Percentiles rank a stretch among this genome's conserved stretches.
Conservation (phyloP, 2,113 vertebrate species). For the Rhynchopsitta pachyrhyncha region DNA sequence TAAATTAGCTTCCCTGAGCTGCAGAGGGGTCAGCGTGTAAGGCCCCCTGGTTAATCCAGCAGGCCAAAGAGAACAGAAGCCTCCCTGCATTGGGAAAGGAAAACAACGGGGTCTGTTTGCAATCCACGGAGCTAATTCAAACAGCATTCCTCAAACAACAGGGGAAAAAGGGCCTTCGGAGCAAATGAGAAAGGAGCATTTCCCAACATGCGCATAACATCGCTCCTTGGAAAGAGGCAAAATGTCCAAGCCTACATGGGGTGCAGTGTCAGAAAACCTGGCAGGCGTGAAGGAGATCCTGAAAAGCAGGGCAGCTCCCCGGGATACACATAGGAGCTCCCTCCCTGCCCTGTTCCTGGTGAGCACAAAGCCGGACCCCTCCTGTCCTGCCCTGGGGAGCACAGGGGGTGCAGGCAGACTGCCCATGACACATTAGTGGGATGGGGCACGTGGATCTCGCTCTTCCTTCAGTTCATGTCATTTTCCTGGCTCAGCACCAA, state of each 20-base stretch:
- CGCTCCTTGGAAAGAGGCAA: background rate
- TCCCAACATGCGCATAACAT: background rate
- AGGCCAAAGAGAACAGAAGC: constrained; percentile 61
- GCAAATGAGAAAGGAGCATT: background rate
- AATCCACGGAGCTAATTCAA: constrained; percentile 64
- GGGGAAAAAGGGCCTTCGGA: constrained; percentile 48
- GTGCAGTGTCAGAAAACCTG: background rate
- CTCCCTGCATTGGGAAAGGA: constrained; percentile 63
- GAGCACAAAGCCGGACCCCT: accelerated
- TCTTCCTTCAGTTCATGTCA: background rate
- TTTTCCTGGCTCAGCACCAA: background rate
- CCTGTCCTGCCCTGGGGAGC: accelerated
- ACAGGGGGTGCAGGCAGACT: background rate
- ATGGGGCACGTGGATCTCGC: accelerated
- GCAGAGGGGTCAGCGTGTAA: constrained; percentile 58
- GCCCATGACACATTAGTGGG: accelerated
- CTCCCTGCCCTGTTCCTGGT: background rate
- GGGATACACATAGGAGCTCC: accelerated
- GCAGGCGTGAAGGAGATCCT: background rate
- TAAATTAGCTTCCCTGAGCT: constrained; percentile 65
- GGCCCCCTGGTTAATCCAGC: constrained; percentile 62
- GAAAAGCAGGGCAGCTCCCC: background rate
- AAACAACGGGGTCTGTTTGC: constrained; percentile 68
- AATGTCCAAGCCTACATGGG: background rate
- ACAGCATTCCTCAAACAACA: constrained; percentile 64